phyloP scores from a whole-genome alignment of 2,113 vertebrate genomes.

The Tor tambroides region DNA sequence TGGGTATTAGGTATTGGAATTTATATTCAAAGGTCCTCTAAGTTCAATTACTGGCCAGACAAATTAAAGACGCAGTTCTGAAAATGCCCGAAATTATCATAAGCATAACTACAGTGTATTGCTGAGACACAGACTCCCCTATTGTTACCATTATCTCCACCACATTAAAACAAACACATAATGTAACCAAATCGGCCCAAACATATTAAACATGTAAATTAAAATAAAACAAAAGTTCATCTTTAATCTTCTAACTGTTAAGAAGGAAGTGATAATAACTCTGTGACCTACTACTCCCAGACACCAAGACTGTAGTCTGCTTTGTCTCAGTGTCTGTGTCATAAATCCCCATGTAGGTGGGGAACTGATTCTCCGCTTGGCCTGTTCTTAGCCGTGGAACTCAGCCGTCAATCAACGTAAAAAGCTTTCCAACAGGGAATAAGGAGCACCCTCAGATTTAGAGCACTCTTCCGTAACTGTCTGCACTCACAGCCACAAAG shows the following conservation, averaged over 20 bases:
- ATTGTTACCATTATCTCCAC: background rate
- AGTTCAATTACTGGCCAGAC: background rate
- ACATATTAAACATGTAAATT: background rate
- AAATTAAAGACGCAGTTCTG: background rate
- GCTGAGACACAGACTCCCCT: background rate
- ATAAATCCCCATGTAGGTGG: conserved; percentile 43
- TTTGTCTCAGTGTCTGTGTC: conserved; percentile 35
- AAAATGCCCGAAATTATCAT: background rate
- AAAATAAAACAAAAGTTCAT: background rate
- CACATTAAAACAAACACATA: background rate
- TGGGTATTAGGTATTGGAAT: background rate
- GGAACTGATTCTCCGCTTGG: conserved; percentile 24
- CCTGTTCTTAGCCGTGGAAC: conserved; percentile 47
- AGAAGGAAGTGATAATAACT: background rate
- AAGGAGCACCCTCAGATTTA: conserved; percentile 53
- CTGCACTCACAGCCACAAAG: conserved; percentile 36
- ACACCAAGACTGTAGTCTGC: conserved; percentile 33
- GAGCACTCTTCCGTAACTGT: conserved; percentile 52
- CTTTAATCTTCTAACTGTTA: background rate
- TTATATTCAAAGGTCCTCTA: background rate
- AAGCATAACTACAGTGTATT: background rate
- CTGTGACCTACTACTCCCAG: conserved; percentile 21
- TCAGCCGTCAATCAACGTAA: conserved; percentile 59
- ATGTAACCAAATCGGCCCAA: background rate
- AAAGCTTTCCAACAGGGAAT: conserved; percentile 60